Evolutionary conservation across 1,140 invertebrate species (phyloP).

Genomic region (Cherax destructor): DNA sequence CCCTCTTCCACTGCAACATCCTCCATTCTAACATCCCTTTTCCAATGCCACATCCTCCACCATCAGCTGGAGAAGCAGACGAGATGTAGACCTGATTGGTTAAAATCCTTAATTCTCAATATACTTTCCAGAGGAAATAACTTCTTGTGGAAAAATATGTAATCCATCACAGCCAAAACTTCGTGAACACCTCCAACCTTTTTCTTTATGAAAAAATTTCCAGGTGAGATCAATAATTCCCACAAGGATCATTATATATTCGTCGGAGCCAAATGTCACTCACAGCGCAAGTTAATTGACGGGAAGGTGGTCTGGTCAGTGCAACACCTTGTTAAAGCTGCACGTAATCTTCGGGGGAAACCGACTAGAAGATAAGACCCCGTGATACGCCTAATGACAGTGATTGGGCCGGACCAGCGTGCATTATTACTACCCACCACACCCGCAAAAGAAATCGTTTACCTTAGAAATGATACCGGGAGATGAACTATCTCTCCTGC

Average conservation of each 20-base stretch:
- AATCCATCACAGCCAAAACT: slow-evolving; percentile 21
- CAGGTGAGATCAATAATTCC: slow-evolving; percentile 49
- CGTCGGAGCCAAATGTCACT: slow-evolving; percentile 59
- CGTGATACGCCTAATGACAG: slow-evolving; percentile 66
- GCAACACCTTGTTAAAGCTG: slow-evolving; percentile 41
- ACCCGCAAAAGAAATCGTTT: slow-evolving; percentile 64
- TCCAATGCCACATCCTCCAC: background rate
- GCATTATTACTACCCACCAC: slow-evolving; percentile 61
- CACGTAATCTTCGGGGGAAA: slow-evolving; percentile 58
- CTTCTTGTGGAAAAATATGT: background rate
- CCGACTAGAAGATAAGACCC: slow-evolving; percentile 53
- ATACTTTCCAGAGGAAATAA: background rate
- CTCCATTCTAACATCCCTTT: background rate
- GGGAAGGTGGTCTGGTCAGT: slow-evolving; percentile 36
- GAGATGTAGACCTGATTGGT: slow-evolving; percentile 47
- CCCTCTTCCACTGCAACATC: background rate
- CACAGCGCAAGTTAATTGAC: slow-evolving; percentile 59
- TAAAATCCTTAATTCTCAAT: slow-evolving; percentile 29
- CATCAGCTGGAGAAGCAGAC: slow-evolving; percentile 9
- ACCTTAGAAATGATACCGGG: slow-evolving; percentile 48
- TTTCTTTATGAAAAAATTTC: slow-evolving; percentile 28
- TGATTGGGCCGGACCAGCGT: slow-evolving; percentile 54
- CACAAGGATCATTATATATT: slow-evolving; percentile 57
- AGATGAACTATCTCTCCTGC: slow-evolving; percentile 50
- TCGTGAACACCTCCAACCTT: slow-evolving; percentile 8